Base-by-base conservation (phyloP, 2,888 invertebrate genomes). In the Opisthograptis luteolata region DNA sequence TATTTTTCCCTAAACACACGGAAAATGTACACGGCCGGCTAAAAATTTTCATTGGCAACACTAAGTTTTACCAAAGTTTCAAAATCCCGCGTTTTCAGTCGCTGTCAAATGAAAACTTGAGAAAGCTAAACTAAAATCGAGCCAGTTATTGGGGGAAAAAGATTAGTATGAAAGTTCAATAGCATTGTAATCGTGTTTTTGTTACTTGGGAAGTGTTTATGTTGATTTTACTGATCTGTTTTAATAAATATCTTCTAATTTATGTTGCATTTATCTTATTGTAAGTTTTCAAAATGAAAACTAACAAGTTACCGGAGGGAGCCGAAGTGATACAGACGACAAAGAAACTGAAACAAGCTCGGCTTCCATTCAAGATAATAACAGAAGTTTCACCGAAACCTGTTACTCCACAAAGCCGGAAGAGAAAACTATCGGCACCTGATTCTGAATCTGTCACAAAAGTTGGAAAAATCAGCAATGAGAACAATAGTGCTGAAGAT, bases 321-420 rank as follows among this genome's bases (percentile, higher is more conserved):
- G 71, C 70, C 39, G 83, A 84, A 61, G 70, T 84, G 60, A 89
- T 87, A 30, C 89, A 90, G 22, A 85, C 88, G 7, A 88, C 87
- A 70, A 93, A 93, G 70, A 93, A 93, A 67, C 74, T 93, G 42
- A 92, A 91, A 58, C 93, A 93, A 76, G 92, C 93, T 57, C 88
- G 92, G 60, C 83, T 93, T 57, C 93, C 93, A 57, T 93, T 93
- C 68, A 93, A 92, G 80, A 67, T 92, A 55, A 74, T 92, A 41
- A 84, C 90, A 52, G 88, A 88, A 68, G 76, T 69, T 36, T 80
- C 90, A 24, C 79, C 88, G 14, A 74, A 74, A 43, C 67, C 81
- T 30, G 73, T 69, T 35, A 61, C 68, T 55, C 68, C 83, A 39
- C 76, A 65, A 25, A 68, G 84, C 10, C 81, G 91, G 47, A 91